Evolutionary conservation across 1,140 invertebrate genomes (phyloP), one percentile per base, ranked within the genome.

Genomic region (Lasaia peninsularis): DNA sequence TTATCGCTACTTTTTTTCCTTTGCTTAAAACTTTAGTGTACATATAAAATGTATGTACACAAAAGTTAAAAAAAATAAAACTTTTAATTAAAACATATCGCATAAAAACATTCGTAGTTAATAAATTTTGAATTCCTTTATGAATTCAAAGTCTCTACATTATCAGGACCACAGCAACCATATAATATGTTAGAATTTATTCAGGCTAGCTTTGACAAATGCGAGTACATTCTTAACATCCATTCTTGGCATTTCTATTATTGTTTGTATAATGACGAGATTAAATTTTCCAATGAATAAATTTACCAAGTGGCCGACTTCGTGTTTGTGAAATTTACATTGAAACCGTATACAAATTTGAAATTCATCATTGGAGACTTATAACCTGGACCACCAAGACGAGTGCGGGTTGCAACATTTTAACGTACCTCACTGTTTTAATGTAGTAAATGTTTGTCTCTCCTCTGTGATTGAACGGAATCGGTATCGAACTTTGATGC

Each of bases 331-430:
- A 56, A 56, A 71, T 75, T 72, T 73, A 69, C 70, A 71, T 77
- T 72, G 53, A 62, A 66, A 65, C 63, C 67, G 66, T 69, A 73
- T 71, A 75, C 71, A 78, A 78, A 71, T 78, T 73, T 75, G 68
- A 75, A 69, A 71, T 77, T 74, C 70, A 73, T 77, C 71, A 66
- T 65, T 60, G 33, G n/a, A 63, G 21, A 35, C 48, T 44, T 44
- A 44, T 44, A 44, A 44, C 40, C 40, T 44, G 40, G 40, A 44
- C 40, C 40, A 44, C 40, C 40, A 18, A 44, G 40, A 44, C 40
- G 40, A 44, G 20, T 44, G 40, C 16, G 16, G 35, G 35, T 10
- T 18, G 18, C 40, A 44, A 44, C 40, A 44, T 44, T 44, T 18
- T 44, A 44, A 21, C 18, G 24, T 28, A 6, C 5, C 24, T 7